Base-by-base conservation (phyloP, 2,113 vertebrate species). In the Tachycineta bicolor region DNA sequence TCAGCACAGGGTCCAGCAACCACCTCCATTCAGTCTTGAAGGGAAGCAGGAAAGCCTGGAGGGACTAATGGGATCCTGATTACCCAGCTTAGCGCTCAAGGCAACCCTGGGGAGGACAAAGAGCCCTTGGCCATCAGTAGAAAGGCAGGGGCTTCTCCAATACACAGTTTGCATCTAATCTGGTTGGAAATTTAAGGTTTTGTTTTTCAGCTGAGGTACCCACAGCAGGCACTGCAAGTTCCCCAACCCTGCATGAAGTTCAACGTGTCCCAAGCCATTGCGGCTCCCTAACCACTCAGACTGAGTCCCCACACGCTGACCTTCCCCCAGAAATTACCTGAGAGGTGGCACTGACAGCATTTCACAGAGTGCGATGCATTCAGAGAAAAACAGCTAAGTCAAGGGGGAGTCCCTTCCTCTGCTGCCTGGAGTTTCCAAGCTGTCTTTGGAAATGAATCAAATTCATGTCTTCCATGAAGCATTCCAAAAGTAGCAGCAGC, bases 371-470 rank as follows among this genome's bases (percentile, higher is more conserved):
- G n/a, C 41, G 64, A 17, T 43, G 68, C 24, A 20, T 68, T 65
- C 76, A 69, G 90, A 85, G 43, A 84, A 96, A 64, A 94, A 15
- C 25, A 85, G 70, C 71, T 16, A 89, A 91, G 53, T 18, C 67
- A 87, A 80, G 59, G 70, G 84, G 84, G 84, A 95, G 89, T 94
- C 94, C 89, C 94, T 96, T 85, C 41, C 43, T 25, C 65, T 85
- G 82, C 84, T 87, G 89, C 87, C 58, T 83, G 87, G 87, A 94
- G 91, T 90, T 97, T 95, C 95, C 93, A 94, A 74, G 82, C 85
- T n/a, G 10, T 58, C 81, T 95, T 83, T 91, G 89, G 91, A 94
- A 94, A 96, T 85, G 37, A 91, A 95, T 87, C 70, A 92, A 96
- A 93, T 93, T 90, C 53, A 28, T 6, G 28, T 43, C 94, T 89